Evolutionary conservation across 2,888 invertebrate genomes (phyloP).

Genomic region (Hymenopus coronatus): DNA sequence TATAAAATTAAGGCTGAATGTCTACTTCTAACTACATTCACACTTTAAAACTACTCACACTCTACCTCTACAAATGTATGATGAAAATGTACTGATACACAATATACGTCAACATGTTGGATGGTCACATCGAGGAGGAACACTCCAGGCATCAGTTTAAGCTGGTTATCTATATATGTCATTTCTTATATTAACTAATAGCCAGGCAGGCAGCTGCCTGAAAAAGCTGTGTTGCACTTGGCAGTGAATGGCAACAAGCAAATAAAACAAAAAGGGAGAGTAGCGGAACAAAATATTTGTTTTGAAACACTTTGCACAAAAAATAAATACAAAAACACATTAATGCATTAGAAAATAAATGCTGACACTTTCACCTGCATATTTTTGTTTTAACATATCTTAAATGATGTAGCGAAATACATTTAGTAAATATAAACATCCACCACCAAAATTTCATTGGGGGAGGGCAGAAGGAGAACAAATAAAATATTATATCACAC

Average conservation of each 20-base stretch:
- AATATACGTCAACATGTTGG: slow-evolving; percentile 2
- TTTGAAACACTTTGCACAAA: not conserved
- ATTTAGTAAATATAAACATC: slow-evolving; percentile 9
- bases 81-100: not conserved
- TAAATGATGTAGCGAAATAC: not conserved
- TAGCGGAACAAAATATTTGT: slow-evolving; percentile 1
- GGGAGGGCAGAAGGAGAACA: not conserved
- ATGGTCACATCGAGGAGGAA: slow-evolving; percentile 25
- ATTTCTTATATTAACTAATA: not conserved
- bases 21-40: not conserved
- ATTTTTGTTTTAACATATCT: not conserved
- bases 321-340: not conserved
- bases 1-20: not conserved
- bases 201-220: slow-evolving; percentile 9
- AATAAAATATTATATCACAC: not conserved
- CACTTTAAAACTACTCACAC: not conserved
- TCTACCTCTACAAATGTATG: not conserved
- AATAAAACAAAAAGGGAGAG: not conserved
- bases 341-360: not conserved
- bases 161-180: not conserved
- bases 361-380: not conserved
- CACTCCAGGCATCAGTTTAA: slow-evolving; percentile 14
- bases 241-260: slow-evolving; percentile 26
- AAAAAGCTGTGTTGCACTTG: slow-evolving; percentile 17
- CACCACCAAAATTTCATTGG: slow-evolving; percentile 17